Evolutionary conservation across 23 tunicate genomes (phyloP).

Genomic region (Pegea sp.): DNA sequence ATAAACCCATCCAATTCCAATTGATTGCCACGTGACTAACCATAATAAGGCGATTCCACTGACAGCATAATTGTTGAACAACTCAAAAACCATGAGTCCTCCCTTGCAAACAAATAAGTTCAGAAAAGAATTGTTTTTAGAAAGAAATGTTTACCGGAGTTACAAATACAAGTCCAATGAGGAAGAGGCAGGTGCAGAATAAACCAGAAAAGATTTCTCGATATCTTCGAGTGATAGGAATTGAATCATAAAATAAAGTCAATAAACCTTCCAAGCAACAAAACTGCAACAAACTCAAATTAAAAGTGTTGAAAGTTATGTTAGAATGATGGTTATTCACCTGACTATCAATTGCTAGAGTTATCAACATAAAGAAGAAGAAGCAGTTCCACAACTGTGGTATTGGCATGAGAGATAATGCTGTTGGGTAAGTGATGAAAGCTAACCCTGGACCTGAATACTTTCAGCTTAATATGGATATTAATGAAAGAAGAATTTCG

Average conservation of each 20-base stretch:
- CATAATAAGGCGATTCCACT: slow-evolving; percentile 32
- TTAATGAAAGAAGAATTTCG: too few relatives aligned
- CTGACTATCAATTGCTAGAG: slow-evolving; percentile 42
- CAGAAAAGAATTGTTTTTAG: not conserved
- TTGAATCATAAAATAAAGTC: slow-evolving; percentile 3
- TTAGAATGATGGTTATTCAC: too few relatives aligned
- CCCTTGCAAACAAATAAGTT: slow-evolving; percentile 14
- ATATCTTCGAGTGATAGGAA: not conserved
- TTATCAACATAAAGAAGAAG: slow-evolving; percentile 39
- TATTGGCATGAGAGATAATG: slow-evolving; percentile 29
- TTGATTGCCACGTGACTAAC: slow-evolving; percentile 20
- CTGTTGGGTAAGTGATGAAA: slow-evolving; percentile 30
- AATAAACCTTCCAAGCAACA: slow-evolving; percentile 12
- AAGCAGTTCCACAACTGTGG: slow-evolving; percentile 47
- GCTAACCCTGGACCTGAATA: slow-evolving; percentile 51
- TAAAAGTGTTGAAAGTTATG: not conserved
- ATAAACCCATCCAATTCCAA: slow-evolving; percentile 34
- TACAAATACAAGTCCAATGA: slow-evolving; percentile 10
- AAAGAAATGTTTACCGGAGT: too few relatives aligned
- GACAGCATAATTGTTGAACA: slow-evolving; percentile 52
- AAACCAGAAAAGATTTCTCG: slow-evolving; percentile 2
- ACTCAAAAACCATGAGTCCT: slow-evolving; percentile 30
- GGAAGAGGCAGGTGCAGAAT: slow-evolving; percentile 2
- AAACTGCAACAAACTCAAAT: slow-evolving; percentile 3
- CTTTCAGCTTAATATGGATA: too few relatives aligned